Evolutionary conservation across 2,113 vertebrate species (phyloP), one percentile per base, ranked within the genome.

Genomic region (Bubalus kerabau): DNA sequence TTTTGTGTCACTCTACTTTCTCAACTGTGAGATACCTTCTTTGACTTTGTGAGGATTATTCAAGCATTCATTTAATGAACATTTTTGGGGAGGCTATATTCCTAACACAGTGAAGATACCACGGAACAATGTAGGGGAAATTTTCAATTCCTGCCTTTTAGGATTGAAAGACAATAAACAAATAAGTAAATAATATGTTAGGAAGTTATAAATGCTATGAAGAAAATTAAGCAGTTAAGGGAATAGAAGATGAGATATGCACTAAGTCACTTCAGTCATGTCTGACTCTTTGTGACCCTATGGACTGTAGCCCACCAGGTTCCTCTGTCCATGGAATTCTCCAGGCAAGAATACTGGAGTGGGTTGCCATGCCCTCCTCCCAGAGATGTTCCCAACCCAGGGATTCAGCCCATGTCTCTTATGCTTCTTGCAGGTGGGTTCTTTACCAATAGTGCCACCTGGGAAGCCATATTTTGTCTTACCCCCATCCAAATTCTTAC

Each of bases 391-490:
- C 36, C 71, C 21, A 40, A 43, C 21, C 10, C 40, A 74, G 36
- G 23, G 71, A 74, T 43, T 43, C 21, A 74, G 21, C 71, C 11
- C 71, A 74, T 43, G 36, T 74, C 11, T 74, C 21, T 74, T 74
- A 43, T 43, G 11, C 36, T 10, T 74, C 71, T 21, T 74, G 11
- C 71, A 74, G 21, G 28, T 74, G 71, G 5, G 36, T 43, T 74
- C 21, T 43, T 43, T 43, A 43, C 21, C 36, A 43, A 36, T 74
- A 74, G 36, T 43, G 17, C 11, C 71, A 74, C 36, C 21, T 74
- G 11, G 93, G 46, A 46, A 80, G 95, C 96, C 96, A 78, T 21
- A 93, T 96, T 94, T 88, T 96, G 5, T 93, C 56, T 93, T 82
- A 96, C 71, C 6, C 87, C 24, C 62, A 52, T 92, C 87, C 83